phyloP scores from a whole-genome alignment of 2,888 invertebrate genomes.

The Escarpia spicata region DNA sequence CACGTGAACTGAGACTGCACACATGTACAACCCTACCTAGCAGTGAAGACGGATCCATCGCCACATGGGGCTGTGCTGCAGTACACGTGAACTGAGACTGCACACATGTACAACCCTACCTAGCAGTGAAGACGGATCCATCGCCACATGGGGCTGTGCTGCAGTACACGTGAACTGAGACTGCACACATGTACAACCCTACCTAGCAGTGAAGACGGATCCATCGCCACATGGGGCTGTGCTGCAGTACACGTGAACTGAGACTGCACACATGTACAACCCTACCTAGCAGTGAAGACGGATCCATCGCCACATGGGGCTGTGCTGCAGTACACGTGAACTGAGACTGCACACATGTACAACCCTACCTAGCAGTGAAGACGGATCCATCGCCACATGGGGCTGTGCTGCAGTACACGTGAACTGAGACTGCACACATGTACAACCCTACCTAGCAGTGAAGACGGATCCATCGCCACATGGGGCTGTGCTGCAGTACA shows the following conservation, averaged over 20 bases:
- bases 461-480: slow-evolving; percentile 52
- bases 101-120: neutral
- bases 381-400: slow-evolving; percentile 54
- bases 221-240: no score
- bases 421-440: slow-evolving; percentile 57
- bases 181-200: slow-evolving; percentile 50
- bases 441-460: slow-evolving; percentile 31
- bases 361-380: neutral
- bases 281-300: neutral
- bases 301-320: slow-evolving; percentile 57
- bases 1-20: no score
- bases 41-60: no score
- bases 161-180: slow-evolving; percentile 54
- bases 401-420: no score
- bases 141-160: no score
- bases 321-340: slow-evolving; percentile 57
- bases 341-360: slow-evolving; percentile 54
- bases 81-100: no score
- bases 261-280: slow-evolving; percentile 53
- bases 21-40: neutral
- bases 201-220: slow-evolving; percentile 25
- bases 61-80: no score
- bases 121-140: slow-evolving; percentile 39
- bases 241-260: slow-evolving; percentile 55
- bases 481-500: slow-evolving; percentile 56